Evolutionary conservation across 30 jellyfish, hydroid and myxozoan genomes (phyloP).

Genomic region (Chrysaora quinquecirrha): DNA sequence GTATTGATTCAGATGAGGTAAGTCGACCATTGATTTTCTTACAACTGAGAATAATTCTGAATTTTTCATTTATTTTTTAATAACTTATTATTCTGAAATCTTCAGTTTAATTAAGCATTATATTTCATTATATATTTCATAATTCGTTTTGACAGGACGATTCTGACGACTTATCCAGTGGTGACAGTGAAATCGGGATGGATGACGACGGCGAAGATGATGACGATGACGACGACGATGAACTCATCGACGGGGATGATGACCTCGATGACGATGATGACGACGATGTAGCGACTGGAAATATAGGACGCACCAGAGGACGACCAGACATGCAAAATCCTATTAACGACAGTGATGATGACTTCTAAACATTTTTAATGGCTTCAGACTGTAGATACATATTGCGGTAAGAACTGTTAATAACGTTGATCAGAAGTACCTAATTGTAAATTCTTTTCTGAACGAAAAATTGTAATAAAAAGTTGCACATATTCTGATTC

Average conservation of each 20-base stretch:
- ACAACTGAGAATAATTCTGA: too few relatives aligned
- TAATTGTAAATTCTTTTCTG: too few relatives aligned
- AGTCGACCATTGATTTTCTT: too few relatives aligned
- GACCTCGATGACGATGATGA: constrained; percentile 51
- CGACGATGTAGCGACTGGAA: constrained; percentile 29
- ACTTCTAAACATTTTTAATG: constrained; percentile 18
- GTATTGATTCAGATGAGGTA: constrained; percentile 88
- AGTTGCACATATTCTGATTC: too few relatives aligned
- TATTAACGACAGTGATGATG: constrained; percentile 63
- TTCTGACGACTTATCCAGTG: constrained; percentile 83
- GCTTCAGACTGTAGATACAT: too few relatives aligned
- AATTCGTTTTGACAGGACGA: constrained; percentile 84
- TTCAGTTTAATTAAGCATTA: too few relatives aligned
- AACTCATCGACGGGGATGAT: constrained; percentile 45
- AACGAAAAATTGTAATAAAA: too few relatives aligned
- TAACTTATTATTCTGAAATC: too few relatives aligned
- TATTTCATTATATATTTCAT: too few relatives aligned
- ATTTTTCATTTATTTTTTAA: too few relatives aligned
- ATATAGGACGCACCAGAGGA: constrained; percentile 40
- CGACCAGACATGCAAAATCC: constrained; percentile 38
- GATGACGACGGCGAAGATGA: constrained; percentile 86
- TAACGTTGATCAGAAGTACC: too few relatives aligned
- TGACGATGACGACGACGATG: constrained; percentile 83
- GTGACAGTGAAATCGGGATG: constrained; percentile 78
- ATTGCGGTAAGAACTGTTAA: too few relatives aligned